phyloP scores from a whole-genome alignment of 1,140 invertebrate species.

The Frieseomelitta varia region DNA sequence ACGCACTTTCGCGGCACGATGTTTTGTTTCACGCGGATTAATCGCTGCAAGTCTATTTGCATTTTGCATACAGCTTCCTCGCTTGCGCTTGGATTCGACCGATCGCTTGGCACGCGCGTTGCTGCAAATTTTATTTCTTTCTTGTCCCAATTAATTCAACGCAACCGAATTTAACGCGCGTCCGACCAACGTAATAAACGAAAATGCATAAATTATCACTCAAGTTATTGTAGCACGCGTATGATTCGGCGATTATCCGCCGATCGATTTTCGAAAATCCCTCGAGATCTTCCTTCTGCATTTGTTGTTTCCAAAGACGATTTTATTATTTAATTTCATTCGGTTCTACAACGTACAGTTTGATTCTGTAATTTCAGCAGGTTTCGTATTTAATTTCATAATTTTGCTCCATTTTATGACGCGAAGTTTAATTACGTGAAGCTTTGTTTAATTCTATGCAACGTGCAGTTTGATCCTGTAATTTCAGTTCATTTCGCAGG shows the following conservation, averaged over 20 bases:
- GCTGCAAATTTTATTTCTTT: slow-evolving; percentile 40
- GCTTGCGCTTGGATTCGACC: too few species aligned
- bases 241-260: slow-evolving; percentile 7
- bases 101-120: slow-evolving; percentile 10
- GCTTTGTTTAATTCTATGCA: too few species aligned
- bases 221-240: neutral
- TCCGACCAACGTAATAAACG: slow-evolving; percentile 16
- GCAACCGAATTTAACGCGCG: slow-evolving; percentile 11
- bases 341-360: too few species aligned
- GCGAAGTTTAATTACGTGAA: too few species aligned
- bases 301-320: too few species aligned
- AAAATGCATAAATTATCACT: slow-evolving; percentile 38
- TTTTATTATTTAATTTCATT: too few species aligned
- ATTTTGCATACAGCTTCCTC: neutral
- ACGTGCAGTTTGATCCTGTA: too few species aligned
- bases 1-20: neutral
- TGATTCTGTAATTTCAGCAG: too few species aligned
- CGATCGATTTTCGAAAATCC: neutral
- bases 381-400: too few species aligned
- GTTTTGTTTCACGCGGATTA: slow-evolving; percentile 14
- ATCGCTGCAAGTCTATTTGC: slow-evolving; percentile 4
- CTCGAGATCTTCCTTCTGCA: too few species aligned
- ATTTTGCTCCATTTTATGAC: too few species aligned
- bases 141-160: slow-evolving; percentile 25
- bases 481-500: too few species aligned